Percentiles rank a stretch among this genome's conserved stretches.
Evolutionary conservation across 2,113 vertebrate genomes (phyloP).

Genomic region (Sialia sialis): DNA sequence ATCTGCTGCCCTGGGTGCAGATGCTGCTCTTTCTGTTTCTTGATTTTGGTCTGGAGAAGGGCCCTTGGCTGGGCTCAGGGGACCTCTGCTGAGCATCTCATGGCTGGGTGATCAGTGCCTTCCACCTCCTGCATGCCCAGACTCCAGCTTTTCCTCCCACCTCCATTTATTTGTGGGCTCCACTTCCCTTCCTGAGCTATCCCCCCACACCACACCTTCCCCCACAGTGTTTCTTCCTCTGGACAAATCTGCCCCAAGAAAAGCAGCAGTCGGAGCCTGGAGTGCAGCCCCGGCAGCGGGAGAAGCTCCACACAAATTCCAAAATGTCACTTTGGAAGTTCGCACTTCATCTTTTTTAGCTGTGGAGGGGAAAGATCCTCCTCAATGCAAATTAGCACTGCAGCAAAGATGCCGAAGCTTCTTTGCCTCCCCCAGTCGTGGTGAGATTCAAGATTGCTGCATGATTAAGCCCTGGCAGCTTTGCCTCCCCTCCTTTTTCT

Average conservation of each 20-base stretch:
- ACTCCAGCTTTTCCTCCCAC: neutral
- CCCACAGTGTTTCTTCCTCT: neutral
- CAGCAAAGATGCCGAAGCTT: conserved; percentile 53
- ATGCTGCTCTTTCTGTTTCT: neutral
- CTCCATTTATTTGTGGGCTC: neutral
- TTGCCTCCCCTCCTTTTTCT: conserved; percentile 50
- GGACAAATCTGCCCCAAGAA: neutral
- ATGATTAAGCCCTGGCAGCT: conserved; percentile 61
- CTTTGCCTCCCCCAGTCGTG: conserved; percentile 41
- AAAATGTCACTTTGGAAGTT: conserved; percentile 62
- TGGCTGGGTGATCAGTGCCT: neutral
- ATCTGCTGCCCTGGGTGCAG: neutral
- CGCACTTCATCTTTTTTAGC: conserved; percentile 63
- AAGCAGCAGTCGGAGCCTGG: neutral
- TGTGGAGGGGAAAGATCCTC: conserved; percentile 56
- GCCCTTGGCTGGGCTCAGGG: neutral
- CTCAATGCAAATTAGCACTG: conserved; percentile 58
- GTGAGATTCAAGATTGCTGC: conserved; percentile 44
- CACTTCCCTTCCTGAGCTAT: neutral
- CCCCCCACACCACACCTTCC: neutral
- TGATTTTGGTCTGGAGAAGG: neutral
- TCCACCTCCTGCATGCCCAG: neutral
- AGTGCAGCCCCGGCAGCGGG: neutral
- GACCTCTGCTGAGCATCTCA: neutral
- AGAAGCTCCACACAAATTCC: conserved; percentile 31